Evolutionary conservation across 2,797 vertebrate genomes (phyloP), one percentile per base, ranked within the genome.

Genomic region (Cheirogaleus major): DNA sequence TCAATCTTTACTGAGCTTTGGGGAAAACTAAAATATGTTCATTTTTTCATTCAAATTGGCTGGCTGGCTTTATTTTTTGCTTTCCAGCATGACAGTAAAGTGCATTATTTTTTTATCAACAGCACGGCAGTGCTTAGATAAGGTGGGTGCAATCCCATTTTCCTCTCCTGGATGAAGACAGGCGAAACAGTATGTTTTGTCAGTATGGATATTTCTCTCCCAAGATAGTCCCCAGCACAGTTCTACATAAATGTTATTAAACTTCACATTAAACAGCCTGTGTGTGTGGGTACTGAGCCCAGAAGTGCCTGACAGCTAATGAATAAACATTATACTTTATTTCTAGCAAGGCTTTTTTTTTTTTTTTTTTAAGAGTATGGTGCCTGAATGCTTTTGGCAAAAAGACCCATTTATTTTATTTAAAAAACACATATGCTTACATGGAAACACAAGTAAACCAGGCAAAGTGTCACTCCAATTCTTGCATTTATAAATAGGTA

Each of bases 131-230:
- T 95, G 41, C 97, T 98, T 96, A 97, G 95, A 97, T 63, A 97
- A 97, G 59, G 41, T 35, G 48, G 91, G 69, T 93, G n/a, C 57
- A 81, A 67, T 97, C 91, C 85, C 96, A 65, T 95, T 97, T 97
- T 97, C 38, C 92, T 96, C 93, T 98, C 92, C 95, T 93, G 61
- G 45, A 96, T 95, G 94, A 98, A 97, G 93, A 95, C 41, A 94
- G 91, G 82, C 83, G 83, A 93, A 96, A 96, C 78, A 91, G 63
- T 30, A 59, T 86, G 48, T 4, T 89, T 98, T 95, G 73, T 90
- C 91, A 91, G 55, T 43, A 94, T 22, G 95, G 95, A 85, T 96
- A 78, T 93, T 97, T 89, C 80, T 93, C 83, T 65, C 69, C 86
- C 80, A 70, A 93, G 76, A 95, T 18, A 57, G 67, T 90, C 59